Evolutionary conservation across 2,113 vertebrate genomes (phyloP), one percentile per base, ranked within the genome.

Genomic region (Carlito syrichta): DNA sequence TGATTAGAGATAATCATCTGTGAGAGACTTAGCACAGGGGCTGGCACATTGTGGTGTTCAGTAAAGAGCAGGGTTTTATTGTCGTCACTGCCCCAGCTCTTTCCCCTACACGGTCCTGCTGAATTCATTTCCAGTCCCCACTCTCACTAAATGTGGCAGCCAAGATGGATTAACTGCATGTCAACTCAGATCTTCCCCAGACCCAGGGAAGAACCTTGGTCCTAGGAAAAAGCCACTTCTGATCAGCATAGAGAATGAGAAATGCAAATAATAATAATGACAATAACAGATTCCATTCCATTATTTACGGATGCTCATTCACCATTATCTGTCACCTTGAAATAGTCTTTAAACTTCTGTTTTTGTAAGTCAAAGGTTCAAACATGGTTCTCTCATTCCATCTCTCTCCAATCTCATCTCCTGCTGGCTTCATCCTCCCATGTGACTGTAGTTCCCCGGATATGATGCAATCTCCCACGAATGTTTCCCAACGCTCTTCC

Each of bases 391-490:
- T 77, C 20, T 69, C 60, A 3, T 13, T 43, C 45, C 32, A 1
- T 45, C 6, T 50, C 9, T 79, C 63, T 85, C 27, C 23, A n/a
- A 3, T 19, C 32, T 45, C 25, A 9, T 30, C 38, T 74, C 74
- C 16, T 23, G 43, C 22, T 12, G 3, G 14, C 13, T 40, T 7
- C n/a, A 10, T 32, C 38, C 56, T 69, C 54, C n/a, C 73, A 1
- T 13, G 40, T 71, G 76, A 79, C n/a, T 4, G n/a, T 12, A n/a
- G 0, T 27, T 43, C 22, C 27, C 45, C 20, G 27, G 2, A 48
- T 3, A 2, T 0, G 27, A 22, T 13, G 0, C 2, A 6, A 2
- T n/a, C 20, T 43, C 48, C 22, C 16, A 6, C 0, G 5, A 12
- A 8, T 63, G 16, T 8, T 63, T 38, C 45, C 38, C 6, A 2